These are phyloP conservation scores for Eufriesea mexicana DNA, from an alignment of 1,140 invertebrate species.

Conservation along the genomic window DNA sequence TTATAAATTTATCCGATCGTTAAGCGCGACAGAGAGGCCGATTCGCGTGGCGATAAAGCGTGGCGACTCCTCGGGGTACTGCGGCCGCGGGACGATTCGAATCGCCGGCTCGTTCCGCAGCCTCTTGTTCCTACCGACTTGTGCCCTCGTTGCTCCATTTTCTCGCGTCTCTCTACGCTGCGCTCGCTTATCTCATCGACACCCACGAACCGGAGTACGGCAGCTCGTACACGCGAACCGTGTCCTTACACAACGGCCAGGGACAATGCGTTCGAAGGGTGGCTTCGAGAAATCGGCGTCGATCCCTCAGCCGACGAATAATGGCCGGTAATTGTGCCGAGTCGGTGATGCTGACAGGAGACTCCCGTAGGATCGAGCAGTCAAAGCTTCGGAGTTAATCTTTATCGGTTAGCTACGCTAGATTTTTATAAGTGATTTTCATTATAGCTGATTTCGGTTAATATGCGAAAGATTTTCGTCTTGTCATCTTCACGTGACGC, in stretches of 20 bases:
- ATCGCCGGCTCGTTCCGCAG: conserved; percentile 7
- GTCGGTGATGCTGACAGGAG: neutral
- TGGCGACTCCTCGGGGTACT: conserved; percentile 30
- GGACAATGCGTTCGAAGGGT: conserved; percentile 22
- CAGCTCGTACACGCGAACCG: conserved; percentile 26
- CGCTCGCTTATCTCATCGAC: conserved; percentile 57
- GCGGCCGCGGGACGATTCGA: conserved; percentile 20
- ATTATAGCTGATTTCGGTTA: no score
- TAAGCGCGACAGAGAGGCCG: conserved; percentile 44
- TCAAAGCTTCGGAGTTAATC: no score
- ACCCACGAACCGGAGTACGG: conserved; percentile 39
- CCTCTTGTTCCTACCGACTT: conserved; percentile 15
- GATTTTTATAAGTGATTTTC: no score
- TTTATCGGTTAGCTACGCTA: no score
- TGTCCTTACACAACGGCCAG: conserved; percentile 15
- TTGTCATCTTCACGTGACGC: no score
- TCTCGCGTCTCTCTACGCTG: neutral
- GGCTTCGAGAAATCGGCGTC: neutral
- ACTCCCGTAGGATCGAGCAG: no score
- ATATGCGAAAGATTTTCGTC: no score
- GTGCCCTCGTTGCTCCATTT: conserved; percentile 41
- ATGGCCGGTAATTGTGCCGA: neutral
- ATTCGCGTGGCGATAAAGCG: conserved; percentile 50
- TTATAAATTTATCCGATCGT: conserved; percentile 57
- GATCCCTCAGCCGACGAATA: neutral